Percentiles rank a stretch among this genome's conserved stretches.
Conservation (phyloP, 2,797 vertebrate genomes). For the Gambusia yucatana region DNA sequence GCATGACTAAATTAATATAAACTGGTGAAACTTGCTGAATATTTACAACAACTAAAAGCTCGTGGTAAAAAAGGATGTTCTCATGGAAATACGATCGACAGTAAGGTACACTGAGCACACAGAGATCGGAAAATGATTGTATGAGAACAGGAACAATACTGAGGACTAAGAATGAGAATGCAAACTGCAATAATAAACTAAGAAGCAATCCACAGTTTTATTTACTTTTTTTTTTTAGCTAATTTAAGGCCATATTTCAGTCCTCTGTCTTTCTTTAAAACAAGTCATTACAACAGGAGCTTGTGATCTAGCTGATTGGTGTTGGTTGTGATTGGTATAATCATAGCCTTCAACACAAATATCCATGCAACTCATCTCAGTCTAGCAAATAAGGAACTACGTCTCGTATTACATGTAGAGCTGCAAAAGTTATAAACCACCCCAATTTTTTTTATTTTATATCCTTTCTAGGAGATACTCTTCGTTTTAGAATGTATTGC, state of each 20-base stretch:
- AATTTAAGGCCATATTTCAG: neutral
- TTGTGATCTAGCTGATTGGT: neutral
- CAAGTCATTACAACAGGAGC: neutral
- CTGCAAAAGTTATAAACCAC: neutral
- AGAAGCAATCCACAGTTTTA: neutral
- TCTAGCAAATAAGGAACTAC: neutral
- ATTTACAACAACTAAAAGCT: neutral
- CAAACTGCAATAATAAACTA: neutral
- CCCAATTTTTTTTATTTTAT: neutral
- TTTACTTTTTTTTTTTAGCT: neutral
- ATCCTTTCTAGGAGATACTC: neutral
- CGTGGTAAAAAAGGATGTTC: neutral
- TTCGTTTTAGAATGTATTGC: neutral
- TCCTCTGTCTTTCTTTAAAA: neutral
- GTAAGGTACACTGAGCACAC: neutral
- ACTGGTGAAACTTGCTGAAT: conserved; percentile 17
- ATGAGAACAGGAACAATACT: neutral
- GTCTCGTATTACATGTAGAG: neutral
- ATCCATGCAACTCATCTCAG: neutral
- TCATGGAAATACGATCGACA: neutral
- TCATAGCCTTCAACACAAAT: neutral
- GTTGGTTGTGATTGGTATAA: neutral
- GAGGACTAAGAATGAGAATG: neutral
- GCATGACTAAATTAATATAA: conserved; percentile 17
- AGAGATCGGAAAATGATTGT: neutral